Evolutionary conservation across 2,113 vertebrate genomes (phyloP), one percentile per base, ranked within the genome.

Genomic region (Cichladusa arquata): DNA sequence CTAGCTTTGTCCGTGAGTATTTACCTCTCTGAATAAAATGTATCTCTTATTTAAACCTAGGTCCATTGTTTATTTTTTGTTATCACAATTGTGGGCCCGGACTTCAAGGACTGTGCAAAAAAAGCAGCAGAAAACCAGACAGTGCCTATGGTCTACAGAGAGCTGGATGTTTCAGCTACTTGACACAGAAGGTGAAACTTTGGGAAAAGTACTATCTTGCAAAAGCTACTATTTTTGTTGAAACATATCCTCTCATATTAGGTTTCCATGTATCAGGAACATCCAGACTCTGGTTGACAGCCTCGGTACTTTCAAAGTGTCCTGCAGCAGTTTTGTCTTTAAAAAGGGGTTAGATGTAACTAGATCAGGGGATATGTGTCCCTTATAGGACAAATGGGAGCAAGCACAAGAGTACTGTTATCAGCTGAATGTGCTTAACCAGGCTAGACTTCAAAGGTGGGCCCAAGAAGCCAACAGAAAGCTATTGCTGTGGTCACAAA

Each of bases 171-270:
- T 88, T 57, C 83, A 61, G 36, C 12, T 85, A 28, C 47, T 53
- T 92, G 70, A 86, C 48, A 71, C 7, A 67, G 47, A 92, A 86
- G 94, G 94, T 95, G 91, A 95, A 93, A 86, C 72, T 93, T 58
- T 33, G 38, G 51, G 47, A 28, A 67, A 94, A 86, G 79, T 16
- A 78, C 64, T 83, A 1, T 60, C 60, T 74, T 81, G 76, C 29
- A 74, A 38, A 93, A 93, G 90, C n/a, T 94, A 48, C 88, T 93
- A 81, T 86, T 96, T 95, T 83, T 91, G 80, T 84, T 86, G 95
- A 93, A 95, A 96, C 56, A 33, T 34, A 94, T 92, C 80, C 80
- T 91, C 31, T 65, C 25, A 29, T 81, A 90, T 93, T 92, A 88
- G 26, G 47, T 96, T 95, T 94, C 91, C 28, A 36, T 15, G 24